Conservation (phyloP, 2,888 invertebrate genomes). For the Proisotoma minuta region DNA sequence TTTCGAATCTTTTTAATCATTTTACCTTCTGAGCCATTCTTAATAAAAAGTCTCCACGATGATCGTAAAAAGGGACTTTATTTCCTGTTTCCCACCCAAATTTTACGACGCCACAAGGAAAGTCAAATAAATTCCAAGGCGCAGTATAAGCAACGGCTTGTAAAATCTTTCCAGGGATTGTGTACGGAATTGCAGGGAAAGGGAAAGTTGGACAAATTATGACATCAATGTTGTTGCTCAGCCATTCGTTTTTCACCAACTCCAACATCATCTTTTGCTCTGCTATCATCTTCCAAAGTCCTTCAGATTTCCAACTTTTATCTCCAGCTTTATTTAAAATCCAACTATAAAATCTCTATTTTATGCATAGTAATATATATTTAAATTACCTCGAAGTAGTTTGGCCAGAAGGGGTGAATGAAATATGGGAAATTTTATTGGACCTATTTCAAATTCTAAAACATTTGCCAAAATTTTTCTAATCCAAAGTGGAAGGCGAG, state of each 20-base stretch:
- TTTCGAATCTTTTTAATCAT: not conserved
- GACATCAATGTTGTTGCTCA: constrained; percentile 48
- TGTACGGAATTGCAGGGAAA: constrained; percentile 42
- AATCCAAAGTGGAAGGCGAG: constrained; percentile 9
- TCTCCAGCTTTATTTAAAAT: constrained; percentile 23
- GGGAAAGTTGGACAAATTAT: constrained; percentile 50
- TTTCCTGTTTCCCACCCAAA: constrained; percentile 28
- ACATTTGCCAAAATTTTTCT: constrained; percentile 7
- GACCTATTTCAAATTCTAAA: constrained; percentile 6
- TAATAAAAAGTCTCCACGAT: constrained; percentile 24
- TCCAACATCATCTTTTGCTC: constrained; percentile 25
- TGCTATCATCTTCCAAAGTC: constrained; percentile 19
- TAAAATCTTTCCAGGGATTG: constrained; percentile 28
- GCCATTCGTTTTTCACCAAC: constrained; percentile 21
- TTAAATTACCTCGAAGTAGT: constrained; percentile 20
- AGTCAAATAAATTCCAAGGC: constrained; percentile 33
- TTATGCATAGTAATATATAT: not conserved
- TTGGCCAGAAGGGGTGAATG: constrained; percentile 22
- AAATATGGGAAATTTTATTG: constrained; percentile 21
- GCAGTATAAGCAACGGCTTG: constrained; percentile 28
- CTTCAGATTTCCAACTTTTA: constrained; percentile 3
- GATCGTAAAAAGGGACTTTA: constrained; percentile 17
- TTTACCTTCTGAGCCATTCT: constrained; percentile 22
- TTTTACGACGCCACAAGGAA: constrained; percentile 26
- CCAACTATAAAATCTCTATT: not conserved